Percentiles rank a stretch among this genome's conserved stretches.
Evolutionary conservation across 2,797 vertebrate genomes (phyloP).

Genomic region (Nannoperca obscura): DNA sequence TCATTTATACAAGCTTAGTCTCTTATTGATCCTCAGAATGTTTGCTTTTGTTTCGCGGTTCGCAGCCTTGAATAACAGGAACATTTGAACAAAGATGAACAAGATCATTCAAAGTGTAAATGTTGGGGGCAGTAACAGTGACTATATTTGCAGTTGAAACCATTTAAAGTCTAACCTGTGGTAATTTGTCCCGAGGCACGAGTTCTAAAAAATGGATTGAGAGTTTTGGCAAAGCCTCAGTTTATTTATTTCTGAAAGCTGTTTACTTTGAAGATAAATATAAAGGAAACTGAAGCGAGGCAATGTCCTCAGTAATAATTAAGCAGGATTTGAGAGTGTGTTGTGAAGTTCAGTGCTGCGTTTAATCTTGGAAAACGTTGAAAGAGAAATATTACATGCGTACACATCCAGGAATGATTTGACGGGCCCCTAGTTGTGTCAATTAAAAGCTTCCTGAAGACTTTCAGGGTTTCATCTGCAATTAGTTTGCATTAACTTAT

Average conservation of each 20-base stretch:
- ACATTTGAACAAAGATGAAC: not conserved
- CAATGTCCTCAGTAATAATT: constrained; percentile 45
- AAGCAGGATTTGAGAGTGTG: constrained; percentile 39
- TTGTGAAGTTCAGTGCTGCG: constrained; percentile 8
- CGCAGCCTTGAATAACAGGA: not conserved
- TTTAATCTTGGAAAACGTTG: constrained; percentile 23
- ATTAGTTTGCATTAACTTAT: not conserved
- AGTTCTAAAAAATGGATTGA: constrained; percentile 15
- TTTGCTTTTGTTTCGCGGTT: not conserved
- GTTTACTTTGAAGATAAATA: constrained; percentile 62
- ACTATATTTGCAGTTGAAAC: constrained; percentile 16
- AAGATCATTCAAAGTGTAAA: not conserved
- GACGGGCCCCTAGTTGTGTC: not conserved
- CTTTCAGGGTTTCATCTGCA: not conserved
- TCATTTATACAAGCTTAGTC: not conserved
- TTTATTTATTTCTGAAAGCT: constrained; percentile 30
- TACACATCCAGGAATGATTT: constrained; percentile 1
- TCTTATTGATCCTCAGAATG: not conserved
- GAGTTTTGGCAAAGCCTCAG: constrained; percentile 18
- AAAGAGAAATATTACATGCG: constrained; percentile 24
- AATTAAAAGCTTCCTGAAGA: constrained; percentile 1
- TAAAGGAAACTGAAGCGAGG: constrained; percentile 38
- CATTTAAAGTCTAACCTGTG: constrained; percentile 25
- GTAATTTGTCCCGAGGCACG: constrained; percentile 11
- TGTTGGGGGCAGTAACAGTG: not conserved